Evolutionary conservation across 2,113 vertebrate species (phyloP).

Genomic region (Podarcis muralis): DNA sequence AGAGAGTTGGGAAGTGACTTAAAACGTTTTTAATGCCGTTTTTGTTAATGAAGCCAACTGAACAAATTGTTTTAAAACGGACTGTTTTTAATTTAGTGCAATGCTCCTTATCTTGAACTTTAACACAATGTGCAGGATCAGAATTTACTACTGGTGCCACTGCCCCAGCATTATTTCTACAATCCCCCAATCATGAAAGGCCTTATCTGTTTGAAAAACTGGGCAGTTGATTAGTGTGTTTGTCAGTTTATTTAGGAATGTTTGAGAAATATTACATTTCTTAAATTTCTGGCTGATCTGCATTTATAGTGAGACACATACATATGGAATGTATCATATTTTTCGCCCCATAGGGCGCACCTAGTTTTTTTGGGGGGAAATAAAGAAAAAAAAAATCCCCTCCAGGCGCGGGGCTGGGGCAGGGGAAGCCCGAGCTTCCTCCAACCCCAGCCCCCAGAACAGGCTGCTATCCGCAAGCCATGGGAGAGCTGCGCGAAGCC

Average conservation of each 20-base stretch:
- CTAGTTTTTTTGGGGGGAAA: too few relatives aligned
- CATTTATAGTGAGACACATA: neutral
- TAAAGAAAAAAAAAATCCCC: too few relatives aligned
- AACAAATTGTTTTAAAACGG: conserved; percentile 61
- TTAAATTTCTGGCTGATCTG: neutral
- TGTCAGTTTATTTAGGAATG: neutral
- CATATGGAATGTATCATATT: neutral
- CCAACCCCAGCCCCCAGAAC: too few relatives aligned
- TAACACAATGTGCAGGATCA: conserved; percentile 58
- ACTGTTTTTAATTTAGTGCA: conserved; percentile 54
- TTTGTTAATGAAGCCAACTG: conserved; percentile 50
- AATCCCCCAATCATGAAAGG: neutral
- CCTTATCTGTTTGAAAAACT: neutral
- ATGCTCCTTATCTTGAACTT: conserved; percentile 61
- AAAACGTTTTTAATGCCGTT: conserved; percentile 52
- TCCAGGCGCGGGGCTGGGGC: too few relatives aligned
- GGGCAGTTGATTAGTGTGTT: too few relatives aligned
- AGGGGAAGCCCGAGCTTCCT: too few relatives aligned
- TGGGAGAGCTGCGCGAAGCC: too few relatives aligned
- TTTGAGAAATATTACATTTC: neutral
- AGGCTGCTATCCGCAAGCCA: too few relatives aligned
- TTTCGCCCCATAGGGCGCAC: too few relatives aligned
- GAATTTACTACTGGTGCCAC: conserved; percentile 46
- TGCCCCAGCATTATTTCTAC: conserved; percentile 35
- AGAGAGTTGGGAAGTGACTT: conserved; percentile 55